Percentiles rank a stretch among this genome's conserved stretches.
Evolutionary conservation across 2,113 vertebrate species (phyloP).

Genomic region (Eolophus roseicapilla): DNA sequence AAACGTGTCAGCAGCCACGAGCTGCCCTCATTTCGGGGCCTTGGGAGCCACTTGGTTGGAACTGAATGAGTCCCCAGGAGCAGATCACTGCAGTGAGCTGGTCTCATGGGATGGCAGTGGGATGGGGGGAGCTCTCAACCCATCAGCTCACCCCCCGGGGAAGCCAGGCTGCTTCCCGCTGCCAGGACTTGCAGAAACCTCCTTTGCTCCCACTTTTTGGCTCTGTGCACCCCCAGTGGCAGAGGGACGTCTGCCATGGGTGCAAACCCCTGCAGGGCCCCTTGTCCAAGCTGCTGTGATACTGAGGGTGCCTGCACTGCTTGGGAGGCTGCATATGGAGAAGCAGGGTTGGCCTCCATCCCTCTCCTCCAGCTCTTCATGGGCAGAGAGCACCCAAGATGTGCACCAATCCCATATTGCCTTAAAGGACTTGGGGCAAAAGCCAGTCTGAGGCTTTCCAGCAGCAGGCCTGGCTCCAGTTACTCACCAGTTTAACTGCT

Average conservation of each 20-base stretch:
- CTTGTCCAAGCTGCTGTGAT: background rate
- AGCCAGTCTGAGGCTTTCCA: background rate
- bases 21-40: background rate
- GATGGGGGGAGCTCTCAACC: background rate
- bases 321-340: background rate
- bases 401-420: background rate
- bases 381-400: background rate
- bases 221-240: background rate
- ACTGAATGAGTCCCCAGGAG: background rate
- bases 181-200: background rate
- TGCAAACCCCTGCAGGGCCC: background rate
- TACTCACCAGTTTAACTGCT: background rate
- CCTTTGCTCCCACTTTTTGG: background rate
- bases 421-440: background rate
- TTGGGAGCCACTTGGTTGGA: rapidly evolving
- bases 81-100: rapidly evolving
- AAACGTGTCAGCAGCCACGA: rapidly evolving
- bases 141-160: background rate
- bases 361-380: rapidly evolving
- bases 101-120: rapidly evolving
- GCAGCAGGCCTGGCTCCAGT: background rate
- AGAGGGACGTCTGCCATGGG: background rate
- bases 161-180: background rate
- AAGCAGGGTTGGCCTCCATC: background rate
- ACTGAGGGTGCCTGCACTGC: background rate